Conservation (phyloP, 2,797 vertebrate genomes). For the Chelmon rostratus region DNA sequence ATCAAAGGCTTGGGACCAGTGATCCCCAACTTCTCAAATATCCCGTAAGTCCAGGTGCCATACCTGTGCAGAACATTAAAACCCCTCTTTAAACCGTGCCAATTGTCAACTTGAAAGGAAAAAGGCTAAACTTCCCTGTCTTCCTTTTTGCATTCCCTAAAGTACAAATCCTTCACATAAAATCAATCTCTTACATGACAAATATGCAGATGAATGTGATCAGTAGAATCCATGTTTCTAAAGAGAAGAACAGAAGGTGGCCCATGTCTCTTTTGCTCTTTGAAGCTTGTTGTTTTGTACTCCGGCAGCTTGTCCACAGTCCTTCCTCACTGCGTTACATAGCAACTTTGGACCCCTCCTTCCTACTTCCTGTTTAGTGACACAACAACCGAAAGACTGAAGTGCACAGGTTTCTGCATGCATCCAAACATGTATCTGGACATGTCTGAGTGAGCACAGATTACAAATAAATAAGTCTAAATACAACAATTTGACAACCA, state of each 20-base stretch:
- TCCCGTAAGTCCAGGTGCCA: constrained; percentile 71
- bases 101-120: not conserved
- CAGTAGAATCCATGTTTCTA: constrained; percentile 69
- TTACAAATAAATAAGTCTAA: not conserved
- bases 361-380: not conserved
- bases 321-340: too few relatives aligned
- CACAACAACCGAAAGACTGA: too few relatives aligned
- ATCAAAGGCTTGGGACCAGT: constrained; percentile 75
- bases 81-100: not conserved
- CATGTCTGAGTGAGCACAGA: constrained; percentile 4
- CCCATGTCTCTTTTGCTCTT: constrained; percentile 25
- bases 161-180: not conserved
- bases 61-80: constrained; percentile 70
- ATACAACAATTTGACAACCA: not conserved
- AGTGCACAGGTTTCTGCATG: constrained; percentile 13
- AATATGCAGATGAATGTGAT: constrained; percentile 55
- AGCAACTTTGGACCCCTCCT: not conserved
- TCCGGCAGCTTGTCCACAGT: too few relatives aligned
- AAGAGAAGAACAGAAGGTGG: constrained; percentile 51
- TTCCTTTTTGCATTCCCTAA: not conserved
- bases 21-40: constrained; percentile 85
- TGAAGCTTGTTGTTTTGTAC: accelerated
- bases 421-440: not conserved
- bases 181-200: constrained; percentile 46
- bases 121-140: not conserved